phyloP scores from a whole-genome alignment of 2,113 vertebrate species.

The Strix uralensis region DNA sequence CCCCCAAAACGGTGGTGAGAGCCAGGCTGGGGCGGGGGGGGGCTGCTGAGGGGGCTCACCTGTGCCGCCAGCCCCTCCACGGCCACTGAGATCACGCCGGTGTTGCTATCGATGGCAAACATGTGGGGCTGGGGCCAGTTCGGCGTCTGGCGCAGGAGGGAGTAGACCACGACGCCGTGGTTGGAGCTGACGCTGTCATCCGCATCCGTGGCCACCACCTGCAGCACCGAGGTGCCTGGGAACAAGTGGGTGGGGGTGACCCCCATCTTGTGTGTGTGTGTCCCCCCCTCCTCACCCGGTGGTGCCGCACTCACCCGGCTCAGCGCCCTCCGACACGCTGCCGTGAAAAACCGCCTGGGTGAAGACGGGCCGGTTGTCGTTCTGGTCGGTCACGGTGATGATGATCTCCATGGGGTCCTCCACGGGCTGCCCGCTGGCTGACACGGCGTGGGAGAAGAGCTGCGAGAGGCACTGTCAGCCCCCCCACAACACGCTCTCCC shows the following conservation, averaged over 20 bases:
- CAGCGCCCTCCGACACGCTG: not conserved
- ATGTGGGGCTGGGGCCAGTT: constrained; percentile 13
- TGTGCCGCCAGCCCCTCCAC: constrained; percentile 70
- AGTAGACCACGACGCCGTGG: constrained; percentile 72
- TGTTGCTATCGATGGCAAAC: constrained; percentile 75
- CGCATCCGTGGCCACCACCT: constrained; percentile 67
- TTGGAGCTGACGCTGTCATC: constrained; percentile 41
- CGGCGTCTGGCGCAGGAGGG: constrained; percentile 70
- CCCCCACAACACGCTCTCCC: too few relatives aligned
- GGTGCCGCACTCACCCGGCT: not conserved
- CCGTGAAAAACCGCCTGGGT: not conserved
- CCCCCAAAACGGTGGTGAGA: fast-evolving
- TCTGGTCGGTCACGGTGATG: constrained; percentile 74
- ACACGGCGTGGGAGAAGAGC: not conserved
- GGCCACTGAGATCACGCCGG: constrained; percentile 72
- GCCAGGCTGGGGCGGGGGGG: fast-evolving
- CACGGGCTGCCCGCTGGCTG: not conserved
- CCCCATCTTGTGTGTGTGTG: too few relatives aligned
- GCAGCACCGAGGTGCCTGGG: constrained; percentile 73
- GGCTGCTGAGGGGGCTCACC: constrained; percentile 45
- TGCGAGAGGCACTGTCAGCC: not conserved
- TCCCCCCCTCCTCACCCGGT: too few relatives aligned
- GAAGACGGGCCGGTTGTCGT: constrained; percentile 75
- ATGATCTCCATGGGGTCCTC: constrained; percentile 79
- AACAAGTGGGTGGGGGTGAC: not conserved